These are phyloP conservation scores for Tolmerus cingulatus DNA, from an alignment of 2,888 invertebrate species.

Conservation along the genomic window DNA sequence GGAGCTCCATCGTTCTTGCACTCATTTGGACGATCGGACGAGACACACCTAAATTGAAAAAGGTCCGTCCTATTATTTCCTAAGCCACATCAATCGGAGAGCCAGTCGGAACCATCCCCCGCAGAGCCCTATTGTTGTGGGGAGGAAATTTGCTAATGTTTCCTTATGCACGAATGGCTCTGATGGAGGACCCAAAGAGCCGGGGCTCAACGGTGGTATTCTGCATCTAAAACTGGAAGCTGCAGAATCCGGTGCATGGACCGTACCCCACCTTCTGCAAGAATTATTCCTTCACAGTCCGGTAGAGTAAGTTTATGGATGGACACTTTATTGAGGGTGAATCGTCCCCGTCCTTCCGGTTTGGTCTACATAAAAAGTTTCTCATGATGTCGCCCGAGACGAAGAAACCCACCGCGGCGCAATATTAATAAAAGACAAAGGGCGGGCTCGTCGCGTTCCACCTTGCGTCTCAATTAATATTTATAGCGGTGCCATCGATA, in stretches of 20 bases:
- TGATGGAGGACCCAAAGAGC: not conserved
- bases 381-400: not conserved
- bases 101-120: not conserved
- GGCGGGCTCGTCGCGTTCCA: not conserved
- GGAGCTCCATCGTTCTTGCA: not conserved
- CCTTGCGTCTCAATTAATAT: conserved; percentile 36
- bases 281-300: not conserved
- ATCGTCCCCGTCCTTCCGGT: not conserved
- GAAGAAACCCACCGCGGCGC: not conserved
- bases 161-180: conserved; percentile 5
- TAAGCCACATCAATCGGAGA: not conserved
- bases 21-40: not conserved
- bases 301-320: not conserved
- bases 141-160: conserved; percentile 2
- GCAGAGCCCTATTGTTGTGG: not conserved
- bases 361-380: not conserved
- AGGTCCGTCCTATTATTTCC: conserved; percentile 6
- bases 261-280: not conserved
- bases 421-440: not conserved
- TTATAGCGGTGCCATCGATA: conserved; percentile 38
- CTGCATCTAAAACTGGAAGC: conserved; percentile 10
- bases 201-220: too few relatives aligned
- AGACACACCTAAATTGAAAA: conserved; percentile 11
- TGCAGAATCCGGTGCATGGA: not conserved
- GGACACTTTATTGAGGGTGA: not conserved